These are phyloP conservation scores for Brachionus plicatilis DNA, from an alignment of 1,140 invertebrate genomes.

Conservation along the genomic window DNA sequence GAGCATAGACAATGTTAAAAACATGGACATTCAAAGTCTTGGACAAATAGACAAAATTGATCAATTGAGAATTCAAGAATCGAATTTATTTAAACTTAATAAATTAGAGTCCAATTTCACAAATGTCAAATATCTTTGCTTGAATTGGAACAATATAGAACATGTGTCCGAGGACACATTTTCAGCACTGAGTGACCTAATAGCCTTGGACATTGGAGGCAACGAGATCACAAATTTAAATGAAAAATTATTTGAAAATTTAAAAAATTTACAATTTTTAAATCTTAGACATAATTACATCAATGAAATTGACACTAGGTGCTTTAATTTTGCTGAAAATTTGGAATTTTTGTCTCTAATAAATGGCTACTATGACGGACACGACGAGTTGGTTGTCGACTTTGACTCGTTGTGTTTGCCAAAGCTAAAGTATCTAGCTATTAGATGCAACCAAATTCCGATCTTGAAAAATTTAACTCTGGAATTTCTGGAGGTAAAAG, in stretches of 20 bases:
- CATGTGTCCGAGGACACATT: background rate
- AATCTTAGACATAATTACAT: background rate
- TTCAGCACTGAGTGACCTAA: background rate
- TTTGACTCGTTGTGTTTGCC: background rate
- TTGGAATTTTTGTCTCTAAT: constrained; percentile 10
- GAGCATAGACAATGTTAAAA: background rate
- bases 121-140: background rate
- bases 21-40: background rate
- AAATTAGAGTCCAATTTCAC: background rate
- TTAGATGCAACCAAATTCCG: background rate
- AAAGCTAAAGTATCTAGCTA: background rate
- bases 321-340: background rate
- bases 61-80: background rate
- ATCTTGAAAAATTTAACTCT: background rate
- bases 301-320: background rate
- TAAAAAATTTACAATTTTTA: background rate
- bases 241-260: background rate
- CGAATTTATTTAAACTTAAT: background rate
- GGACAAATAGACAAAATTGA: background rate
- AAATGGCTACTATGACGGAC: background rate
- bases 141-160: background rate
- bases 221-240: background rate
- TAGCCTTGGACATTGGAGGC: background rate
- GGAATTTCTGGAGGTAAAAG: background rate
- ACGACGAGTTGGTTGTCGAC: background rate